Conservation (phyloP, 2,797 vertebrate genomes). For the Sebastes vulpes region DNA sequence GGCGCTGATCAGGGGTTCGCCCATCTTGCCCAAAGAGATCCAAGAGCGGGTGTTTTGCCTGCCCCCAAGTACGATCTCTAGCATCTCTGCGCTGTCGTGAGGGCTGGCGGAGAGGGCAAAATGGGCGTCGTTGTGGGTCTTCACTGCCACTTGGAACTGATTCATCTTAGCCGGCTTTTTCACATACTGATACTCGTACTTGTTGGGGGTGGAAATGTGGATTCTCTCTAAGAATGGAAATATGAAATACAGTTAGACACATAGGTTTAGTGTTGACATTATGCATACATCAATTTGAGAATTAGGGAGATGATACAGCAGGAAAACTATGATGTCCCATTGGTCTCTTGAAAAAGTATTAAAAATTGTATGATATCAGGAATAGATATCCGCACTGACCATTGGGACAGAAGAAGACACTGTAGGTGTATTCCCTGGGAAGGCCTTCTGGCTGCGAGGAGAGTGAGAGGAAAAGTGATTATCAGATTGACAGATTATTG, state of each 20-base stretch:
- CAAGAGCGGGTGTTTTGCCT: slow-evolving; percentile 92
- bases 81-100: slow-evolving; percentile 91
- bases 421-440: slow-evolving; percentile 93
- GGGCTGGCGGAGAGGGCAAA: slow-evolving; percentile 91
- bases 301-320: not conserved
- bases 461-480: not conserved
- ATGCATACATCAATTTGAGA: not conserved
- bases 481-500: not conserved
- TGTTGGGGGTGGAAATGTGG: slow-evolving; percentile 96
- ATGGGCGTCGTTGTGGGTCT: slow-evolving; percentile 93
- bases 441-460: slow-evolving; percentile 91
- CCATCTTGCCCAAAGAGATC: slow-evolving; percentile 94
- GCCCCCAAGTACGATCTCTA: slow-evolving; percentile 92
- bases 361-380: not conserved
- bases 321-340: not conserved
- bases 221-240: slow-evolving; percentile 90
- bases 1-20: slow-evolving; percentile 87
- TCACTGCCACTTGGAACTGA: slow-evolving; percentile 90
- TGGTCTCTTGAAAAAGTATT: not conserved
- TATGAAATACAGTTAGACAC: not conserved
- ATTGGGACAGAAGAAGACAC: slow-evolving; percentile 96
- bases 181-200: slow-evolving; percentile 95
- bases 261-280: not conserved
- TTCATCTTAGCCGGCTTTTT: slow-evolving; percentile 90
- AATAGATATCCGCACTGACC: slow-evolving; percentile 82